These are phyloP conservation scores for Heliconius eleuchia DNA, from an alignment of 1,140 invertebrate genomes.

Conservation along the genomic window DNA sequence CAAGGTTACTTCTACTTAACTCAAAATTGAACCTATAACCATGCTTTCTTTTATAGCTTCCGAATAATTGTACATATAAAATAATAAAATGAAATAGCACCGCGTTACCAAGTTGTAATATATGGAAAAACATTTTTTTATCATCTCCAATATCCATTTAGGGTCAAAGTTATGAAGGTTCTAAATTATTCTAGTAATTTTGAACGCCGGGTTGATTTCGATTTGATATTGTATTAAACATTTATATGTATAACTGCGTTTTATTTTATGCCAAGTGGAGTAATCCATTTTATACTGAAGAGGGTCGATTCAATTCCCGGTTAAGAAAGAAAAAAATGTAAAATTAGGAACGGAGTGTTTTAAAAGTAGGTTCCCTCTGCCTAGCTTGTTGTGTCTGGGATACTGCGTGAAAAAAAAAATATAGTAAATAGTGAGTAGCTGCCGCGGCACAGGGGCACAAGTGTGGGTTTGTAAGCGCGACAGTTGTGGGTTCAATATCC, in stretches of 20 bases:
- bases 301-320: not conserved
- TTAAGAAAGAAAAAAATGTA: no score
- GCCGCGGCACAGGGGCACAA: no score
- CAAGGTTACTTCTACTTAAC: no score
- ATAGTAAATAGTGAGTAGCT: no score
- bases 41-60: no score
- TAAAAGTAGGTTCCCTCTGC: no score
- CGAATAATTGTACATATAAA: not conserved
- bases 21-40: no score
- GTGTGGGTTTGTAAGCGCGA: no score
- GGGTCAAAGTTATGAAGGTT: constrained; percentile 6
- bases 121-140: not conserved
- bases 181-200: constrained; percentile 7
- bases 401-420: no score
- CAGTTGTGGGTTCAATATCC: no score
- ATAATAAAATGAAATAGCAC: not conserved
- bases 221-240: constrained; percentile 8
- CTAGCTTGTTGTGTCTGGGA: no score
- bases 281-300: not conserved
- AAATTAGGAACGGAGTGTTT: no score
- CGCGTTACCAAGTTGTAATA: not conserved
- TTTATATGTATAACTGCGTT: not conserved
- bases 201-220: not conserved
- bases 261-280: not conserved
- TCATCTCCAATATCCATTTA: constrained; percentile 1